phyloP scores from a whole-genome alignment of 1,140 invertebrate species.

The Heliconius melpomene region DNA sequence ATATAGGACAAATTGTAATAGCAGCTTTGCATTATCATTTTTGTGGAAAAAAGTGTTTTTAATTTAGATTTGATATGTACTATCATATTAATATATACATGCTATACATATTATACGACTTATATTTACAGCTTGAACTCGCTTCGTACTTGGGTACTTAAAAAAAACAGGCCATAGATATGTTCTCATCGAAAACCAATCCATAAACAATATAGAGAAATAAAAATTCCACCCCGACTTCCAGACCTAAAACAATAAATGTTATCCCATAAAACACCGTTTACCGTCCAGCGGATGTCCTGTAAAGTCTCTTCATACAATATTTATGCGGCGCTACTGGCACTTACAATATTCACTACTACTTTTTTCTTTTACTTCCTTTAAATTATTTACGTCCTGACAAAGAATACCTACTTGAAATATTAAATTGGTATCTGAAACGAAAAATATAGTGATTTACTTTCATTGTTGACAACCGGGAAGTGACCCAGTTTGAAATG shows the following conservation, averaged over 20 bases:
- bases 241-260: conserved; percentile 71
- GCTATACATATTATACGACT: no score
- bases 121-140: no score
- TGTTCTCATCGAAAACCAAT: conserved; percentile 27
- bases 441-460: conserved; percentile 40
- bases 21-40: no score
- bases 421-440: conserved; percentile 40
- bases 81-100: no score
- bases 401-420: conserved; percentile 45
- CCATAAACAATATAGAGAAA: conserved; percentile 57
- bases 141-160: neutral
- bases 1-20: no score
- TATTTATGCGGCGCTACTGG: conserved; percentile 59
- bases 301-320: conserved; percentile 67
- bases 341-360: conserved; percentile 41
- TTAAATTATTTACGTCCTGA: conserved; percentile 58
- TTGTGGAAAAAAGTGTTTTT: no score
- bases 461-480: conserved; percentile 30
- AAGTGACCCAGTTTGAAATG: conserved; percentile 28
- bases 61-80: no score
- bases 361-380: conserved; percentile 56
- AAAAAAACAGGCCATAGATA: neutral
- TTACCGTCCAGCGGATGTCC: conserved; percentile 65
- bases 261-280: conserved; percentile 70
- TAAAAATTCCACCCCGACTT: conserved; percentile 59